Evolutionary conservation across 2,797 vertebrate genomes (phyloP), one percentile per base, ranked within the genome.

Genomic region (Catharus ustulatus): DNA sequence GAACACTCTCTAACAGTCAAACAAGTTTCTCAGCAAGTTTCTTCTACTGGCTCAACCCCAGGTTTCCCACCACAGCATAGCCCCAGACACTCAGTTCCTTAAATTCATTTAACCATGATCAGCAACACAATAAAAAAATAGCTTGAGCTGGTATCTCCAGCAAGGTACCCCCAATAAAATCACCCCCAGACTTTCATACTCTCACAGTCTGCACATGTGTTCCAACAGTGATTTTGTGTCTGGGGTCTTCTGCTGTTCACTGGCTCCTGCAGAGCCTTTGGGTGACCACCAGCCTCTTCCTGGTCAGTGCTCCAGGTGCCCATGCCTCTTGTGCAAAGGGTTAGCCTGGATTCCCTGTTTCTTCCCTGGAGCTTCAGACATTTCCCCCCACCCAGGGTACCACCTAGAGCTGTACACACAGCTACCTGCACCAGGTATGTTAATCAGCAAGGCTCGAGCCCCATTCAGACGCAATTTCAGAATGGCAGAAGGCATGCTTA

Each of bases 171-270:
- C 8, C 12, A 67, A 6, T 15, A 81, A 67, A 54, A 26, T 29
- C 18, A 54, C 1, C 2, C 15, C 18, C 1, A 0, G 10, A 42
- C 23, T 68, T 54, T 32, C 10, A 20, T 4, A 42, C 9, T 5
- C 18, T 55, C 19, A 23, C 13, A 36, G 18, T 32, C 40, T 36
- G 18, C 13, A 46, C 0, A 0, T n/a, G 54, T 3, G 0, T 46
- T 42, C 6, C 26, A 42, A 11, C 2, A 26, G 18, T 48, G 42
- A 29, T 48, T 68, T 42, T 48, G 6, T 75, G 30, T 36, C 46
- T 59, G 17, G 23, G 5, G 4, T 40, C 7, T 30, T 42, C 34
- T 75, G 48, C 17, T 42, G 5, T 12, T 32, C 34, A 5, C 21
- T 36, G 54, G 15, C 40, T 59, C 24, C 40, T 38, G 38, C 32